A percentile compares a stretch with the other conserved stretches of the same genome.
Evolutionary conservation across 2,888 invertebrate genomes (phyloP).

Genomic region (Aphrophora alni): DNA sequence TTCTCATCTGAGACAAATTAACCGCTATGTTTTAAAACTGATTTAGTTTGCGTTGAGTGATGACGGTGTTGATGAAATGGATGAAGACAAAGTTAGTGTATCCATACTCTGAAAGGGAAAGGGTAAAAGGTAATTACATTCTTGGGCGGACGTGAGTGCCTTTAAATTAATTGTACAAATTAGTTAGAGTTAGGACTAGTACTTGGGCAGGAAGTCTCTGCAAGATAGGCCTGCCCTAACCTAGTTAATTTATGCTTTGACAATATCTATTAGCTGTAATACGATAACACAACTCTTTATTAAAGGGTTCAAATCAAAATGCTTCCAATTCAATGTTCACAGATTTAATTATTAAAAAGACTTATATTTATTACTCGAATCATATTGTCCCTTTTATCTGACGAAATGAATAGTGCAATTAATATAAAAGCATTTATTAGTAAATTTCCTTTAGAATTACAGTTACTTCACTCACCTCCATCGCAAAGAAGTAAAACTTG

Average conservation of each 20-base stretch:
- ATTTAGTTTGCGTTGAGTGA: too few species aligned
- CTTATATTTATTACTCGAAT: background rate
- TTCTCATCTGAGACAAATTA: too few species aligned
- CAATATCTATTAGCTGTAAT: background rate
- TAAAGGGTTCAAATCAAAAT: background rate
- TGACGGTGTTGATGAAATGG: background rate
- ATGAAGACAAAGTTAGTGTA: background rate
- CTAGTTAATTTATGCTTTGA: conserved; percentile 13
- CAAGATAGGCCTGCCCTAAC: conserved; percentile 30
- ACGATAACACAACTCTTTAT: background rate
- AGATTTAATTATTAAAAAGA: background rate
- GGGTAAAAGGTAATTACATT: conserved; percentile 23
- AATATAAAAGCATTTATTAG: background rate
- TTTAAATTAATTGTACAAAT: conserved; percentile 20
- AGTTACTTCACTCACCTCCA: too few species aligned
- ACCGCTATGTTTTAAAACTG: too few species aligned
- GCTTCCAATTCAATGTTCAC: background rate
- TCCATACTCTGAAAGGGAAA: background rate
- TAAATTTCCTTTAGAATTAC: too few species aligned
- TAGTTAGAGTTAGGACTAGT: background rate
- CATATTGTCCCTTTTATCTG: background rate
- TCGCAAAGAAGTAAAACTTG: too few species aligned
- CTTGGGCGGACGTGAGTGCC: conserved; percentile 29
- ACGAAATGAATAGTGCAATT: background rate
- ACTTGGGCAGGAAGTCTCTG: background rate